Evolutionary conservation across 2,113 vertebrate species (phyloP).

Genomic region (Myocastor coypus): DNA sequence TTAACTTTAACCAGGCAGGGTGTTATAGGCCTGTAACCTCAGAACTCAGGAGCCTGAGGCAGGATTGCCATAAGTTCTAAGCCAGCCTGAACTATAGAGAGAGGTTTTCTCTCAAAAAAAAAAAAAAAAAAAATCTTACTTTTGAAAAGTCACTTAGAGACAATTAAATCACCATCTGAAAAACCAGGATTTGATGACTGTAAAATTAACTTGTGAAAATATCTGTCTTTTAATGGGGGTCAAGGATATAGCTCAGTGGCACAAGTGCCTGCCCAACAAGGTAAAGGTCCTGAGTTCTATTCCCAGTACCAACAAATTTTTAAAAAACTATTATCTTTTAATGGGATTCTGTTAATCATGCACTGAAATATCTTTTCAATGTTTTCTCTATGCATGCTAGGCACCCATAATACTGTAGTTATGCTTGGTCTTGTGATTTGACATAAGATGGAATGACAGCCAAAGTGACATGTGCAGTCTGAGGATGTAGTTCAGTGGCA

Average conservation of each 20-base stretch:
- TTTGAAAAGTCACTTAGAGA: not conserved
- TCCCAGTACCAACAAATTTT: too few species aligned
- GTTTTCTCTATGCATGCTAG: not conserved
- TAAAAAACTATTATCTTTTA: not conserved
- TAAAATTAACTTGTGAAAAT: not conserved
- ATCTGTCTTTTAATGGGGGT: not conserved
- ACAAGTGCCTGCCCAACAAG: too few species aligned
- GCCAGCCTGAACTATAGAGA: too few species aligned
- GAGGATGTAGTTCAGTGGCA: too few species aligned
- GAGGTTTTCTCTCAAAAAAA: too few species aligned
- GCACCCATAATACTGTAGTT: not conserved
- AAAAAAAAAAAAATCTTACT: not conserved
- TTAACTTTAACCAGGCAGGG: not conserved
- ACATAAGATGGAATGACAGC: not conserved
- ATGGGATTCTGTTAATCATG: not conserved
- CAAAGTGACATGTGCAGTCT: too few species aligned
- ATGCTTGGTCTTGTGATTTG: not conserved
- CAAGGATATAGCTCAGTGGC: too few species aligned
- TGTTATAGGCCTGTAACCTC: not conserved
- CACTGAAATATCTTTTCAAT: not conserved
- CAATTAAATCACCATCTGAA: slow-evolving; percentile 2
- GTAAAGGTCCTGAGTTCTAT: too few species aligned
- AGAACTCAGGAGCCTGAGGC: not conserved
- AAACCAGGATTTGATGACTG: not conserved
- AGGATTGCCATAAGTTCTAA: not conserved